These are phyloP conservation scores for Drosophila robusta DNA, from an alignment of 2,888 invertebrate genomes.

Conservation along the genomic window DNA sequence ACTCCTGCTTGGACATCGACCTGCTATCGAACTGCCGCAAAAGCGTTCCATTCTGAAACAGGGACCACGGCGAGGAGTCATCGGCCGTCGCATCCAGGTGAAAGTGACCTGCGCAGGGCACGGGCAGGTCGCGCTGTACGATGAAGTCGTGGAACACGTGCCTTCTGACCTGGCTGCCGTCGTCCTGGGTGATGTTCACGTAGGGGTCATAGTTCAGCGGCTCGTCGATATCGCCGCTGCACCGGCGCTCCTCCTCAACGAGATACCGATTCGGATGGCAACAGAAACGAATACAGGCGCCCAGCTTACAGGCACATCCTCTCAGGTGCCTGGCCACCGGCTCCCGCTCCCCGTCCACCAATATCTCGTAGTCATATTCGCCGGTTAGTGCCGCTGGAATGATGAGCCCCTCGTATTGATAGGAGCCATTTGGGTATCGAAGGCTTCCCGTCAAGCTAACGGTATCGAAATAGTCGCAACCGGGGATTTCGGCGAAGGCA, in stretches of 20 bases:
- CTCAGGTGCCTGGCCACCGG: slow-evolving; percentile 48
- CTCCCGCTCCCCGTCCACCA: slow-evolving; percentile 13
- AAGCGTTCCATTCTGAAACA: slow-evolving; percentile 43
- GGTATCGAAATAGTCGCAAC: slow-evolving; percentile 70
- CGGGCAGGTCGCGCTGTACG: slow-evolving; percentile 39
- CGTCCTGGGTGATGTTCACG: slow-evolving; percentile 26
- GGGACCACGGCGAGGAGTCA: slow-evolving; percentile 32
- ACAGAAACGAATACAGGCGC: slow-evolving; percentile 79
- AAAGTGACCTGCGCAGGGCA: slow-evolving; percentile 45
- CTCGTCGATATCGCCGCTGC: slow-evolving; percentile 3
- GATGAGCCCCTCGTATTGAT: slow-evolving; percentile 57
- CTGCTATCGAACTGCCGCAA: background rate
- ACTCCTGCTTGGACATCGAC: slow-evolving; percentile 26
- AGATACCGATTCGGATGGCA: slow-evolving; percentile 46
- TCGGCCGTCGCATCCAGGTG: slow-evolving; percentile 2
- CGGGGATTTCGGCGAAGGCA: slow-evolving; percentile 31
- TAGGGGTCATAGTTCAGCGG: slow-evolving; percentile 18
- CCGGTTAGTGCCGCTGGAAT: slow-evolving; percentile 58
- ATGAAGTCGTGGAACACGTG: slow-evolving; percentile 37
- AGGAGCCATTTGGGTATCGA: slow-evolving; percentile 60
- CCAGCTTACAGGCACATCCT: slow-evolving; percentile 76
- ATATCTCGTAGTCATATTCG: slow-evolving; percentile 52
- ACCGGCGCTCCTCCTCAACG: slow-evolving; percentile 5
- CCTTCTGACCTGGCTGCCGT: slow-evolving; percentile 3
- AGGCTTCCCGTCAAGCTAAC: slow-evolving; percentile 55